These are phyloP conservation scores for Poecile montanus DNA, from an alignment of 2,797 vertebrate genomes.

Conservation along the genomic window DNA sequence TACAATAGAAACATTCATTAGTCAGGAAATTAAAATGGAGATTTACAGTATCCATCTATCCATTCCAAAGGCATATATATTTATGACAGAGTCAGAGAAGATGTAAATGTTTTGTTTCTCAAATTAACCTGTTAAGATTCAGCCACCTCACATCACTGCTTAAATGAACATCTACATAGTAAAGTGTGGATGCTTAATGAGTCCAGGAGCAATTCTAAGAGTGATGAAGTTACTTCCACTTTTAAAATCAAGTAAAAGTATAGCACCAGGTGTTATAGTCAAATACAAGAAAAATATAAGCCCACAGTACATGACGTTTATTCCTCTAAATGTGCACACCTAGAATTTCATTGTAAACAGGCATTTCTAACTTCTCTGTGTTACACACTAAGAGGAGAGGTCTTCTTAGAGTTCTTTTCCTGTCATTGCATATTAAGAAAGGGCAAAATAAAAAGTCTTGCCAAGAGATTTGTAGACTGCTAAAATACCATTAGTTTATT, in stretches of 20 bases:
- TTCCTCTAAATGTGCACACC: background rate
- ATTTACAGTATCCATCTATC: background rate
- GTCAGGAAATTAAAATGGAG: background rate
- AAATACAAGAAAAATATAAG: background rate
- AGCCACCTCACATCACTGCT: fast-evolving
- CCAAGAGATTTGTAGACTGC: background rate
- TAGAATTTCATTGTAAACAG: background rate
- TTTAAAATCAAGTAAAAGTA: background rate
- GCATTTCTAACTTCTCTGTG: background rate
- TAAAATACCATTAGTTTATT: background rate
- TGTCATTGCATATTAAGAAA: background rate
- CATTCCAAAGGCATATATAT: background rate
- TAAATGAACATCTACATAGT: background rate
- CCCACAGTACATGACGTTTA: background rate
- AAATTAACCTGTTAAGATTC: background rate
- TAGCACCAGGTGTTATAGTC: background rate
- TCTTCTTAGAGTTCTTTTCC: background rate
- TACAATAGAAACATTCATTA: background rate
- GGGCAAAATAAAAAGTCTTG: background rate
- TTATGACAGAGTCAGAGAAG: background rate
- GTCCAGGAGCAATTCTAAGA: background rate
- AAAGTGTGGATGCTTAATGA: background rate
- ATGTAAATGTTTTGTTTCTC: background rate
- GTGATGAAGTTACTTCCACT: background rate
- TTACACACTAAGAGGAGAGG: background rate